Evolutionary conservation across 2,113 vertebrate species (phyloP).

Genomic region (Lycocorax pyrrhopterus): DNA sequence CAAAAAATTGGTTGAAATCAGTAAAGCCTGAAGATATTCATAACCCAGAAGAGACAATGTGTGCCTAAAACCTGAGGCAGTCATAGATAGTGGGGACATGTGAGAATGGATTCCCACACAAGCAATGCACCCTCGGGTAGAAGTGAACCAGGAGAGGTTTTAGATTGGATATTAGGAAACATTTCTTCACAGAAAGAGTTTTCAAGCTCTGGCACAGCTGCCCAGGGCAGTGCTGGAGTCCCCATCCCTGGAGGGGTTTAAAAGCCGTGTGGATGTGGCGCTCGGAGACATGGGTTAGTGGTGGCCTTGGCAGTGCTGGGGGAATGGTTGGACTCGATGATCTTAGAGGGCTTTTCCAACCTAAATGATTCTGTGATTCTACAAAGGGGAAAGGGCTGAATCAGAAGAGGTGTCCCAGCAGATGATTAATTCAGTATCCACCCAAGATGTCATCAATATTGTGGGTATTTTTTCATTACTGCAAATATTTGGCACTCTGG

Average conservation of each 20-base stretch:
- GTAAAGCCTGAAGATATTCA: background rate
- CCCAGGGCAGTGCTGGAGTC: accelerated
- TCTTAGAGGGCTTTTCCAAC: background rate
- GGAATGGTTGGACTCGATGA: background rate
- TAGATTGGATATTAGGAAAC: background rate
- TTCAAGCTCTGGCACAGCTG: background rate
- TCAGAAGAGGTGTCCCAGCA: background rate
- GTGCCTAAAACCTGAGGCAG: background rate
- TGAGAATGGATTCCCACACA: background rate
- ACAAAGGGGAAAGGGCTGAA: background rate
- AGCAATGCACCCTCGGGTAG: background rate
- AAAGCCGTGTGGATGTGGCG: background rate
- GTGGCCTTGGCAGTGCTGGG: background rate
- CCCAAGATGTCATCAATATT: accelerated
- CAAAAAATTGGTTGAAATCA: background rate
- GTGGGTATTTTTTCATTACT: background rate
- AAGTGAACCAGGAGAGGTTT: background rate
- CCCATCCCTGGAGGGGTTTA: background rate
- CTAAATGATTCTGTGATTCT: background rate
- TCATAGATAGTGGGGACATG: background rate
- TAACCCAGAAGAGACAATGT: background rate
- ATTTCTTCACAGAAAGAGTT: background rate
- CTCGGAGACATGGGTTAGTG: background rate
- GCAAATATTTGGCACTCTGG: background rate
- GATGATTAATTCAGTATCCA: background rate